Evolutionary conservation across 1,140 invertebrate species (phyloP).

Genomic region (Drosophila miranda): DNA sequence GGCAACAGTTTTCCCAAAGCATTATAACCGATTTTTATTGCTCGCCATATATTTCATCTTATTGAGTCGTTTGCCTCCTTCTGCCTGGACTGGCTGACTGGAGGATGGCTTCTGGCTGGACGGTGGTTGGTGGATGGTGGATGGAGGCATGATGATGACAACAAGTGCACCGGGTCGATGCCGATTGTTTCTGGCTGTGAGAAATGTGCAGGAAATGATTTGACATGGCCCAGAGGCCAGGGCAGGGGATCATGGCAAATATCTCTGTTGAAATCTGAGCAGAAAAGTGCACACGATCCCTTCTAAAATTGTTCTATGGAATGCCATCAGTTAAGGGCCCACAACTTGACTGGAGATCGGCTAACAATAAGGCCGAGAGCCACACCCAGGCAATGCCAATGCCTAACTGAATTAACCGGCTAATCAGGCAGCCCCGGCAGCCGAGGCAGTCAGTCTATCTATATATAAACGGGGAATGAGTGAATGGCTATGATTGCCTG

Average conservation of each 20-base stretch:
- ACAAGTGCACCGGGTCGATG: conserved; percentile 34
- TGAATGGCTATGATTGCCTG: conserved; percentile 49
- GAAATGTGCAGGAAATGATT: conserved; percentile 36
- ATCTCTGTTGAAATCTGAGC: conserved; percentile 16
- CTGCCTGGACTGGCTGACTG: neutral
- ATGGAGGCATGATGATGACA: conserved; percentile 29
- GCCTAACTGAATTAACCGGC: conserved; percentile 65
- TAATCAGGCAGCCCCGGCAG: conserved; percentile 50
- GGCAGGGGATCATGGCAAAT: conserved; percentile 11
- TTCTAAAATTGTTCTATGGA: conserved; percentile 20
- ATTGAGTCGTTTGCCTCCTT: conserved; percentile 73
- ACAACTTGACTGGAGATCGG: conserved; percentile 35
- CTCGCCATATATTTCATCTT: conserved; percentile 82
- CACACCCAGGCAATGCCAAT: conserved; percentile 55
- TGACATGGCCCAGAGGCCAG: conserved; percentile 13
- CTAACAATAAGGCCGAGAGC: conserved; percentile 47
- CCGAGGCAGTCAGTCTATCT: conserved; percentile 25
- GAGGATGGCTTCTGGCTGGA: conserved; percentile 1
- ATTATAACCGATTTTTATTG: conserved; percentile 82
- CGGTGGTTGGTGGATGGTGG: too few relatives aligned
- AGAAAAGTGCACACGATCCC: neutral
- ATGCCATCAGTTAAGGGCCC: conserved; percentile 49
- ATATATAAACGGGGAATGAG: conserved; percentile 31
- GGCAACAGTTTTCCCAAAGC: conserved; percentile 66
- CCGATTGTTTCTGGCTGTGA: conserved; percentile 33